Conservation (phyloP, 2,797 vertebrate genomes). For the Glossophaga mutica region DNA sequence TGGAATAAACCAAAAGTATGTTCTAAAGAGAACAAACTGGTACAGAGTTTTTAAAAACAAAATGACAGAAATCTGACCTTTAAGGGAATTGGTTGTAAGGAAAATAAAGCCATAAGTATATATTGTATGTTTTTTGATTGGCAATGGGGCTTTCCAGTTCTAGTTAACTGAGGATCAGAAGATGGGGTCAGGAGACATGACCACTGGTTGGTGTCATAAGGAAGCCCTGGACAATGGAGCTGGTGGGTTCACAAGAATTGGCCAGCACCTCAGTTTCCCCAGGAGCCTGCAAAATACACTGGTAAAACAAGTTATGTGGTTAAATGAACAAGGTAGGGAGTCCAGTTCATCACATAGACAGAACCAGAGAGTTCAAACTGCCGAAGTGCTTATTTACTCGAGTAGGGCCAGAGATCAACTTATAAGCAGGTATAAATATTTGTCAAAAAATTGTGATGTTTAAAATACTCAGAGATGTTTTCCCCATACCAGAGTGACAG, state of each 20-base stretch:
- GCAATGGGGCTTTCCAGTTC: neutral
- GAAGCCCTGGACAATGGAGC: neutral
- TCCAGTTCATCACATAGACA: neutral
- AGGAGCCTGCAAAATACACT: neutral
- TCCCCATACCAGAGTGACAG: neutral
- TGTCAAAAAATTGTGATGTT: neutral
- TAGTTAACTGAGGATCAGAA: neutral
- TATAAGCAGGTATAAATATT: neutral
- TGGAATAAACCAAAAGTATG: neutral
- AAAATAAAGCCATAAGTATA: neutral
- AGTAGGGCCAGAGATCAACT: neutral
- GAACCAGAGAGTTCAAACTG: neutral
- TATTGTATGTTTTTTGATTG: neutral
- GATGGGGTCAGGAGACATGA: neutral
- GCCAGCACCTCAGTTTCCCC: neutral
- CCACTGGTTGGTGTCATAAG: neutral
- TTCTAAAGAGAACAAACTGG: neutral
- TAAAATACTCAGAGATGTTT: neutral
- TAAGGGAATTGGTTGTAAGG: neutral
- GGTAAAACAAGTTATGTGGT: neutral
- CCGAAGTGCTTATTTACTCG: neutral
- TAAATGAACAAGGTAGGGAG: neutral
- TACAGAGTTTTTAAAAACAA: neutral
- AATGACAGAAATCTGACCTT: neutral
- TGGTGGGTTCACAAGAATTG: neutral